Conservation (phyloP, 2,888 invertebrate species). For the Sisyra nigra region DNA sequence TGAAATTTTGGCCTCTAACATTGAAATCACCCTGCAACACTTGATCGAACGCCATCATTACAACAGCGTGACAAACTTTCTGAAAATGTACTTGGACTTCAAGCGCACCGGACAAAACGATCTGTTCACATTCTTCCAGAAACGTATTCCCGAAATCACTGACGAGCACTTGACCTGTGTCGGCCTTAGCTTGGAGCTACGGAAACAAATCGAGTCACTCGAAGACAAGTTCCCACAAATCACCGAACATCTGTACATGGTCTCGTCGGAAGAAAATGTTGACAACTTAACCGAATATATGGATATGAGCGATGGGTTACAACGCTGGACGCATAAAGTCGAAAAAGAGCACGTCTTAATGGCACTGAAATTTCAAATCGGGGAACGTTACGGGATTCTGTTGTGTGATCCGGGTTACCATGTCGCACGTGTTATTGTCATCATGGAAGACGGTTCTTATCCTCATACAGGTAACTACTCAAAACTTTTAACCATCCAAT, state of each 20-base stretch:
- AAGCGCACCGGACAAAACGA: slow-evolving; percentile 43
- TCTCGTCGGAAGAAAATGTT: slow-evolving; percentile 79
- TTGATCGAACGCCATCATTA: slow-evolving; percentile 75
- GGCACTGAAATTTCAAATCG: slow-evolving; percentile 55
- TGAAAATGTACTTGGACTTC: slow-evolving; percentile 47
- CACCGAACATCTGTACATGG: slow-evolving; percentile 48
- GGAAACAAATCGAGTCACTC: slow-evolving; percentile 42
- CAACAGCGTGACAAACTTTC: slow-evolving; percentile 76
- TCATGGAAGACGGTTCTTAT: slow-evolving; percentile 70
- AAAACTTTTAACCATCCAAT: no score
- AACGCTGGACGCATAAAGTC: slow-evolving; percentile 37
- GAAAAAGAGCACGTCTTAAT: slow-evolving; percentile 84
- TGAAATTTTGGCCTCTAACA: slow-evolving; percentile 61
- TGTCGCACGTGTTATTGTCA: slow-evolving; percentile 67
- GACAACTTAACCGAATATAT: slow-evolving; percentile 41
- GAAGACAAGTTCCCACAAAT: slow-evolving; percentile 51
- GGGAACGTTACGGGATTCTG: slow-evolving; percentile 57
- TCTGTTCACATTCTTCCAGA: slow-evolving; percentile 55
- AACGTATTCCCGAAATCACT: slow-evolving; percentile 63
- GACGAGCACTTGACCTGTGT: slow-evolving; percentile 75
- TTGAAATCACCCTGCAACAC: slow-evolving; percentile 65
- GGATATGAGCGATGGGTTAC: slow-evolving; percentile 38
- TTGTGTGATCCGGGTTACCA: slow-evolving; percentile 87
- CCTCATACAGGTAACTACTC: slow-evolving; percentile 60
- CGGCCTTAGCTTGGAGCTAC: slow-evolving; percentile 68